Base-by-base conservation (phyloP, 2,797 vertebrate genomes). In the Peromyscus eremicus region DNA sequence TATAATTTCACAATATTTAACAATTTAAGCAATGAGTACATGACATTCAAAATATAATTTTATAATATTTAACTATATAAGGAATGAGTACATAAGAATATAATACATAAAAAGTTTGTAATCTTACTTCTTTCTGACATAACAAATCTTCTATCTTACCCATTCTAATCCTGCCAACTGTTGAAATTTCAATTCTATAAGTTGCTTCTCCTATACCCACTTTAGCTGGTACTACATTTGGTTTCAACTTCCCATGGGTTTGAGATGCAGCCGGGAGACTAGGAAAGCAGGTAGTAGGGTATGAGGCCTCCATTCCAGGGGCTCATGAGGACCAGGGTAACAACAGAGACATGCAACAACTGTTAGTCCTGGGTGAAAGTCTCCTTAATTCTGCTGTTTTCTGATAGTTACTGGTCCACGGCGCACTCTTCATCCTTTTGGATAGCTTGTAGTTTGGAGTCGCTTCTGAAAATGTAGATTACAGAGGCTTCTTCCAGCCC, bases 1-100 rank as follows among this genome's bases (percentile, higher is more conserved):
- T 66, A 21, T n/a, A 21, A 93, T 77, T 79, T 93, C 5, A 89
- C 71, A 91, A 73, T 29, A 91, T 40, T 55, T 93, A 92, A 91
- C 64, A 8, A 73, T 68, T 3, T 82, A 43, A 86, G 9, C 62
- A 93, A 75, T 95, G 19, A 95, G 5, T 70, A 3, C 71, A 46
- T 70, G 46, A 9, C 21, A 89, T 85, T 68, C 71, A 75, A 94
- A 83, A 73, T 81, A 16, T 55, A 25, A 93, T 77, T 79, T 93
- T 11, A 89, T 70, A 91, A 77, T 40, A 92, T n/a, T 73, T 94
- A 91, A 89, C 62, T n/a, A n/a, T 6, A 68, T 73, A 52, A 92
- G 16, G 66, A 94, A 70, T 96, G 19, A 94, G 6, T 83, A 4
- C 76, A 91, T 91, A 89, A 85, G 71, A 79, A 82, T 52, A 27